Percentiles rank a stretch among this genome's conserved stretches.
Conservation (phyloP, 92 coral and sea anemone species). For the Heteractis magnifica region DNA sequence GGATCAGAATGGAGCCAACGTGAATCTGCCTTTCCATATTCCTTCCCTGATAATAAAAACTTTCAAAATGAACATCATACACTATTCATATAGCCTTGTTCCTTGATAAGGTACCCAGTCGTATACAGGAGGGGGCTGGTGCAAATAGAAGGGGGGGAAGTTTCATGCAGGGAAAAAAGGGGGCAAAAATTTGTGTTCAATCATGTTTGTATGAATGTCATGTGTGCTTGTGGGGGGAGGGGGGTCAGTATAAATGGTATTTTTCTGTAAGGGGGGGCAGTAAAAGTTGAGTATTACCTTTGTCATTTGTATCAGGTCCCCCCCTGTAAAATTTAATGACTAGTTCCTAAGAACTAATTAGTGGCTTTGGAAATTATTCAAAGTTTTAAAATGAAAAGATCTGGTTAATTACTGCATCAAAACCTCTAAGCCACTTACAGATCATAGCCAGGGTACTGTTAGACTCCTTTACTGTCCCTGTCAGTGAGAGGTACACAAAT, state of each 20-base stretch:
- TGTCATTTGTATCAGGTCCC: too few species aligned
- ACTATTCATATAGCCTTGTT: background rate
- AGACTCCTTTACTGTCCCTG: slow-evolving; percentile 54
- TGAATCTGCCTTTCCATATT: slow-evolving; percentile 70
- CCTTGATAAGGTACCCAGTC: too few species aligned
- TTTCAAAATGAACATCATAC: background rate
- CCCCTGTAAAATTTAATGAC: too few species aligned
- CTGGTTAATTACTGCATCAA: background rate
- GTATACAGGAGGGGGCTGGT: background rate
- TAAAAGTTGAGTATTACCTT: too few species aligned
- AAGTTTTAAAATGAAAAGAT: background rate
- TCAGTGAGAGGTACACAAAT: slow-evolving; percentile 61
- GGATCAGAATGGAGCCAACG: slow-evolving; percentile 77
- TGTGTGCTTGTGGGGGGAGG: too few species aligned
- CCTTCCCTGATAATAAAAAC: slow-evolving; percentile 54
- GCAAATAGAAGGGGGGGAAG: background rate
- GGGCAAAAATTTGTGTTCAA: too few species aligned
- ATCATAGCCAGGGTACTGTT: slow-evolving; percentile 55
- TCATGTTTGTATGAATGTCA: too few species aligned
- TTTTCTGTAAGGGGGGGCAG: too few species aligned
- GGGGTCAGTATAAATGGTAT: too few species aligned
- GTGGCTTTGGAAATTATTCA: background rate
- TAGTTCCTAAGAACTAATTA: too few species aligned
- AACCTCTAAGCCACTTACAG: slow-evolving; percentile 36
- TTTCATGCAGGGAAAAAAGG: background rate